Conservation (phyloP, 2,888 invertebrate genomes). For the Octodonta nipae region DNA sequence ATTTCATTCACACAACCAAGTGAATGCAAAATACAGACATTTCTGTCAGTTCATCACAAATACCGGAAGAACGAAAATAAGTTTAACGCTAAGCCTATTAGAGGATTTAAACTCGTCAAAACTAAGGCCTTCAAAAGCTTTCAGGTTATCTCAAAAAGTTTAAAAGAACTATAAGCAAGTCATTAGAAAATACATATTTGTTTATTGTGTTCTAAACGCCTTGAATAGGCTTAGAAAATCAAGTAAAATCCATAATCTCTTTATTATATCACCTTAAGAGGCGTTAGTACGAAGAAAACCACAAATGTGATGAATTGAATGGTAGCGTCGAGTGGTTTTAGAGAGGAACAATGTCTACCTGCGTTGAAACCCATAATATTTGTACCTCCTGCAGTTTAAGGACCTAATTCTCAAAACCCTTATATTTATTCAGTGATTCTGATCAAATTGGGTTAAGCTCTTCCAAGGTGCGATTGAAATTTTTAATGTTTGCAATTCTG, state of each 20-base stretch:
- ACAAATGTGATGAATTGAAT: conserved; percentile 16
- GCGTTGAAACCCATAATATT: conserved; percentile 16
- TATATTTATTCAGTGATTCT: conserved; percentile 1
- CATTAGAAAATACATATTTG: conserved; percentile 3
- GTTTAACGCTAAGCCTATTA: background rate
- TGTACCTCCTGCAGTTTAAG: conserved; percentile 9
- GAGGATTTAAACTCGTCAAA: background rate
- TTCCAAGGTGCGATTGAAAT: background rate
- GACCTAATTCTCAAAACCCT: background rate
- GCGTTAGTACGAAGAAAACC: conserved; percentile 16
- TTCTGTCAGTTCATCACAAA: too few species aligned
- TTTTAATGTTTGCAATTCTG: background rate
- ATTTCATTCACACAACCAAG: too few species aligned
- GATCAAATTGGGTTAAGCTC: conserved; percentile 2
- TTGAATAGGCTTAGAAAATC: conserved; percentile 14
- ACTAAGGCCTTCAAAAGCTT: background rate
- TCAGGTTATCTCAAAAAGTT: background rate
- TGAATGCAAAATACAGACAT: too few species aligned
- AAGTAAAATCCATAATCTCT: conserved; percentile 14
- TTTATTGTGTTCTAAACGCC: conserved; percentile 12
- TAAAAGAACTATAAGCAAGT: background rate
- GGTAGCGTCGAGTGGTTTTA: conserved; percentile 16
- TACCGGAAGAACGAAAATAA: conserved; percentile 1
- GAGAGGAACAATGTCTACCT: conserved; percentile 13
- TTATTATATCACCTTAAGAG: conserved; percentile 15